Evolutionary conservation across 2,797 vertebrate genomes (phyloP).

Genomic region (Ibycter americanus): DNA sequence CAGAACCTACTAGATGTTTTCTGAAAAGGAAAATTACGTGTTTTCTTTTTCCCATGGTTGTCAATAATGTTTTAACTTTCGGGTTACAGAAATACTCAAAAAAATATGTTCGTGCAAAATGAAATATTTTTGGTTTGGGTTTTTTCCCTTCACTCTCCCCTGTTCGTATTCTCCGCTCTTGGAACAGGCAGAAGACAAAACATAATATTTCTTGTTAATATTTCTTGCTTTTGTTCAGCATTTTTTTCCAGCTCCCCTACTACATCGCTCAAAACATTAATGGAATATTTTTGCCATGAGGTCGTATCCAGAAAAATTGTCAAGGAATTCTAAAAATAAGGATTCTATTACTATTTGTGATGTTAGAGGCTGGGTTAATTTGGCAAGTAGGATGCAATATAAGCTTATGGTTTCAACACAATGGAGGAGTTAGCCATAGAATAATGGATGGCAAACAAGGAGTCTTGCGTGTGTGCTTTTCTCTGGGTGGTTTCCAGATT

Average conservation of each 20-base stretch:
- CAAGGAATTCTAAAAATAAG: background rate
- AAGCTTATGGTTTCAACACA: background rate
- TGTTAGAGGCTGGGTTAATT: background rate
- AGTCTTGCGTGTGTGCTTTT: background rate
- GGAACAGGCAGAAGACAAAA: background rate
- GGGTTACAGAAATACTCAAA: background rate
- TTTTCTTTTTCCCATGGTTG: background rate
- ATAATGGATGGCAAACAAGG: background rate
- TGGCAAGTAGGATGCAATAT: background rate
- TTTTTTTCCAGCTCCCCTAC: background rate
- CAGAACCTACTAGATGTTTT: background rate
- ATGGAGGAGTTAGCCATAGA: background rate
- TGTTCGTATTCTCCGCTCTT: background rate
- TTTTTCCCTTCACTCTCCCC: background rate
- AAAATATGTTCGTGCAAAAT: background rate
- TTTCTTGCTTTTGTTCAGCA: background rate
- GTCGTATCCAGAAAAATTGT: background rate
- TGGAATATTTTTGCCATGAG: background rate
- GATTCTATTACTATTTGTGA: background rate
- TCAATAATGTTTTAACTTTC: background rate
- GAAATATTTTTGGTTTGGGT: background rate
- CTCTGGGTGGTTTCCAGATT: constrained; percentile 26
- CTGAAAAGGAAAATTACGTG: background rate
- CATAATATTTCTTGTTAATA: background rate
- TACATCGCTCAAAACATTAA: background rate